Conservation (phyloP, 2,797 vertebrate species). For the Myoxocephalus aenaeus region DNA sequence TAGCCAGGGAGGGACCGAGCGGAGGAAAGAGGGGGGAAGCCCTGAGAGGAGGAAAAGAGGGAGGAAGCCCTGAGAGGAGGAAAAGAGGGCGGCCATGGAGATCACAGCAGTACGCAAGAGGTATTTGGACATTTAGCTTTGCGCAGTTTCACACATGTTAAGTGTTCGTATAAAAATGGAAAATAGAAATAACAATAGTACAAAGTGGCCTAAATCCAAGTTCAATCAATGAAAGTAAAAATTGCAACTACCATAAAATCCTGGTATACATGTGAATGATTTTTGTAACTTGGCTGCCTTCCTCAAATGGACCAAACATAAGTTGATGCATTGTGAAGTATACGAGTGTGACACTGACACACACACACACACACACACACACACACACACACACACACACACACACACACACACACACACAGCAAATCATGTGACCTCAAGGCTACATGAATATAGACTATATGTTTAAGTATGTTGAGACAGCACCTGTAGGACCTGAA, state of each 20-base stretch:
- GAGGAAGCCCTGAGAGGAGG: constrained; percentile 10
- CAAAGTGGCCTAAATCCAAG: background rate
- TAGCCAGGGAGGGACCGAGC: constrained; percentile 3
- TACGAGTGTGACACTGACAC: too few relatives aligned
- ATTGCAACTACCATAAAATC: too few relatives aligned
- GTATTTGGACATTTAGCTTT: constrained; percentile 1
- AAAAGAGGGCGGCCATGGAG: constrained; percentile 6
- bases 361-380: too few relatives aligned
- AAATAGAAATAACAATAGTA: background rate
- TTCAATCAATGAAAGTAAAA: background rate
- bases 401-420: too few relatives aligned
- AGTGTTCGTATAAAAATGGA: background rate
- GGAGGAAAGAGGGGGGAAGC: background rate
- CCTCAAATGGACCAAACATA: background rate
- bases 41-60: constrained; percentile 4
- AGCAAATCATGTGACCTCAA: too few relatives aligned
- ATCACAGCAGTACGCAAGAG: constrained; percentile 24
- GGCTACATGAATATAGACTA: too few relatives aligned
- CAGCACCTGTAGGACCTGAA: too few relatives aligned
- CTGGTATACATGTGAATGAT: background rate
- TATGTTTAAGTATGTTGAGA: too few relatives aligned
- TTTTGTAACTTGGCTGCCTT: background rate
- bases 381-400: too few relatives aligned
- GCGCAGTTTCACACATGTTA: background rate
- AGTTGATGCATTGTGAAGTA: too few relatives aligned